Evolutionary conservation across 2,797 vertebrate species (phyloP), one percentile per base, ranked within the genome.

Genomic region (Spheniscus humboldti): DNA sequence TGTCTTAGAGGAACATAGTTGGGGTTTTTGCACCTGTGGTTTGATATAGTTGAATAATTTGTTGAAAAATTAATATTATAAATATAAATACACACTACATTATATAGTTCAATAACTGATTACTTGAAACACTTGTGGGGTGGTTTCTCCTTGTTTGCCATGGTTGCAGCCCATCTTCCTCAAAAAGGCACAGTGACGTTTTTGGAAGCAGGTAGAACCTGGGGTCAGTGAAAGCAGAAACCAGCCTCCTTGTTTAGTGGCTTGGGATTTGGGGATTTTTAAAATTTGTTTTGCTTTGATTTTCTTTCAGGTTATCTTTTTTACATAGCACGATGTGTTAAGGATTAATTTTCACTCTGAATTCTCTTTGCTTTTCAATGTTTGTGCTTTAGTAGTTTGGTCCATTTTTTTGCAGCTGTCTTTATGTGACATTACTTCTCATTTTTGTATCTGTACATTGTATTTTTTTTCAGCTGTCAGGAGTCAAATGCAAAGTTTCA

Each of bases 1-100:
- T 37, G 11, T 18, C 23, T 4, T 16, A 33, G 19, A 16, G 47
- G 66, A 60, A 6, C 5, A 0, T 3, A 0, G 27, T 19, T 39
- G 35, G 41, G 10, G 2, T 16, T 53, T 71, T 59, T 50, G 6
- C 55, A 71, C 23, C 39, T 18, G n/a, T 16, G 47, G 11, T 17
- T 93, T n/a, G 28, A 27, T 23, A 3, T 1, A 30, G 39, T 8
- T 53, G 47, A 73, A 45, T 28, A 56, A 67, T 76, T 68, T 68
- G 19, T 64, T 41, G 30, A 37, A 79, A 80, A 76, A 63, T 15
- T 31, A 24, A 22, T 52, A 12, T 25, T 47, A 11, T n/a, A n/a
- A 62, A 23, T 56, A 52, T 25, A 35, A 59, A n/a, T 50, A 4
- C 2, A 4, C 3, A 4, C 8, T 24, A 12, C 10, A 5, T 15